A percentile compares a stretch with the other conserved stretches of the same genome.
Evolutionary conservation across 2,888 invertebrate species (phyloP).

Genomic region (Gonocerus acuteangulatus): DNA sequence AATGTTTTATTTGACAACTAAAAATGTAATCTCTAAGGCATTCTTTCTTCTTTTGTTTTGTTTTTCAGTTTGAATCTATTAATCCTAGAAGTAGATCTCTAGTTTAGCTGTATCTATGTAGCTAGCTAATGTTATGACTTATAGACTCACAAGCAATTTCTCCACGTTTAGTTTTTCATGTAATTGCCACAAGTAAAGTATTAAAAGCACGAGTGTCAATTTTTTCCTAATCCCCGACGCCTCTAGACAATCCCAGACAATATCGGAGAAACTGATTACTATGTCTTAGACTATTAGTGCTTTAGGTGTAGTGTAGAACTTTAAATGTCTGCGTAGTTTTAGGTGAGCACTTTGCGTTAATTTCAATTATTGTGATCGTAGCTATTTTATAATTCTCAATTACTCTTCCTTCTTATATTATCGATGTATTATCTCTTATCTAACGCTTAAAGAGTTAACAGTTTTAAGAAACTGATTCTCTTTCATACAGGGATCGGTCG

Average conservation of each 20-base stretch:
- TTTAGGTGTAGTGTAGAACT: slow-evolving; percentile 9
- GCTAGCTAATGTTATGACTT: slow-evolving; percentile 2
- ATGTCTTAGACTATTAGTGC: slow-evolving; percentile 2
- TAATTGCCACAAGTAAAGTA: slow-evolving; percentile 6
- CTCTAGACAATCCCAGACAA: slow-evolving; percentile 23
- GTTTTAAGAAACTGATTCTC: no score
- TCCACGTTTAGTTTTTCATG: not conserved
- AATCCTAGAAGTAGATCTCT: not conserved
- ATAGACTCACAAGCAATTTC: not conserved
- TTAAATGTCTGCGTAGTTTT: not conserved
- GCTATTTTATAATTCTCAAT: no score
- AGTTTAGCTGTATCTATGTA: slow-evolving; percentile 2
- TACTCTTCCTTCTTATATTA: no score
- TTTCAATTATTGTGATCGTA: no score
- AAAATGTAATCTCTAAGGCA: not conserved
- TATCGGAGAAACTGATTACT: slow-evolving; percentile 9
- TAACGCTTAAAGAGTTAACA: no score
- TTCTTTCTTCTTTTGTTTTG: not conserved
- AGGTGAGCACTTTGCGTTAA: not conserved
- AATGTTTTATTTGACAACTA: no score
- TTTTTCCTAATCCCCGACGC: slow-evolving; percentile 16
- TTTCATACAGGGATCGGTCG: no score
- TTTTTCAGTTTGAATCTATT: not conserved
- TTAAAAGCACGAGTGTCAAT: slow-evolving; percentile 15
- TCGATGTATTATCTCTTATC: no score